Conservation (phyloP, 2,888 invertebrate genomes). For the Trachelus tabidus region DNA sequence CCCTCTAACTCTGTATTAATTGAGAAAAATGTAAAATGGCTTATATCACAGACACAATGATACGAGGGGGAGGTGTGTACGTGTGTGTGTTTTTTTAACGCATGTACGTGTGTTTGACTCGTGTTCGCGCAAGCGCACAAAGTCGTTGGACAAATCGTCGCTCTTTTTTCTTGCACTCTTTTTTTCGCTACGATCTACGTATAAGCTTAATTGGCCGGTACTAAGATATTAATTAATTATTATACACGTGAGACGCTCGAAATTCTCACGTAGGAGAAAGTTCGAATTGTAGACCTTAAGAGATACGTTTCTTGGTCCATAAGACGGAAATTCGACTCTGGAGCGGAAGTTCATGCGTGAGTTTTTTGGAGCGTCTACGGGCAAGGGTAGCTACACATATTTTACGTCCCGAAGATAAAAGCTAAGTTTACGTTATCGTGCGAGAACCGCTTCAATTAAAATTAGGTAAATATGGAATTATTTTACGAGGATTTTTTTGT, state of each 20-base stretch:
- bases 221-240: conserved; percentile 11
- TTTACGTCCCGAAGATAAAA: background rate
- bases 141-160: background rate
- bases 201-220: conserved; percentile 35
- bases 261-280: conserved; percentile 15
- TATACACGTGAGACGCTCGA: conserved; percentile 12
- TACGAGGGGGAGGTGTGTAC: conserved; percentile 25
- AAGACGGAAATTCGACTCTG: background rate
- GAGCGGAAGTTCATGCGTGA: background rate
- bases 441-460: background rate
- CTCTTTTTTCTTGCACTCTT: background rate
- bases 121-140: background rate
- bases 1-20: background rate
- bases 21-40: conserved; percentile 20
- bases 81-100: conserved; percentile 9
- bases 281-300: conserved; percentile 17
- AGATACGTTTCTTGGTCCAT: background rate
- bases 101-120: background rate
- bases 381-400: background rate
- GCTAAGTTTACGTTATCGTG: background rate
- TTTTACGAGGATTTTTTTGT: background rate
- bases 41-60: conserved; percentile 56
- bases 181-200: conserved; percentile 25
- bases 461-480: background rate
- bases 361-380: background rate